Conservation (phyloP, 2,888 invertebrate species). For the Orthosia gracilis region DNA sequence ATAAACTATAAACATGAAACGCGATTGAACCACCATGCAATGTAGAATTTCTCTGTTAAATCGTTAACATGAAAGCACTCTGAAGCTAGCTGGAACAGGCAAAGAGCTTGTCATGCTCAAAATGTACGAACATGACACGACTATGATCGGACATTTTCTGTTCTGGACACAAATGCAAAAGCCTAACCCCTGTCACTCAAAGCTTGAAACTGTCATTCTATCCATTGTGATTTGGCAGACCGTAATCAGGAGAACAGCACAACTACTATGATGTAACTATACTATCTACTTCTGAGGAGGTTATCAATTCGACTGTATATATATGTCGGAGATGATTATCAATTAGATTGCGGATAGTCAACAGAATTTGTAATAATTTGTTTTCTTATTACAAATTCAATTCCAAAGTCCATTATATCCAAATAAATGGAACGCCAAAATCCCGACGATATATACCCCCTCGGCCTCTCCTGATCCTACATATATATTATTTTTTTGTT, state of each 20-base stretch:
- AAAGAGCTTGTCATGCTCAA: slow-evolving; percentile 20
- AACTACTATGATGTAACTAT: no score
- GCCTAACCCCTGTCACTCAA: slow-evolving; percentile 8
- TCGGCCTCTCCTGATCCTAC: no score
- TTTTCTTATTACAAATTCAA: no score
- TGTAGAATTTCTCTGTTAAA: background rate
- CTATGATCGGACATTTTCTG: slow-evolving; percentile 5
- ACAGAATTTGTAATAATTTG: no score
- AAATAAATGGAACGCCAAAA: no score
- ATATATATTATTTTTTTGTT: no score
- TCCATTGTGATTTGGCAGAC: background rate
- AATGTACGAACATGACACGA: slow-evolving; percentile 14
- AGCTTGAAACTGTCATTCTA: background rate
- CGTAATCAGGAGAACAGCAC: background rate
- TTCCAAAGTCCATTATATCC: no score
- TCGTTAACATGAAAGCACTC: background rate
- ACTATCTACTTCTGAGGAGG: no score
- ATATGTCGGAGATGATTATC: no score
- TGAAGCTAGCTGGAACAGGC: background rate
- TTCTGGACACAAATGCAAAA: background rate
- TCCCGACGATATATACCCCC: no score
- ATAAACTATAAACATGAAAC: background rate
- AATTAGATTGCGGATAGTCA: no score
- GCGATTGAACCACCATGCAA: background rate
- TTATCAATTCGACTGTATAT: no score